These are phyloP conservation scores for Plodia interpunctella DNA, from an alignment of 1,140 invertebrate species.

Conservation along the genomic window DNA sequence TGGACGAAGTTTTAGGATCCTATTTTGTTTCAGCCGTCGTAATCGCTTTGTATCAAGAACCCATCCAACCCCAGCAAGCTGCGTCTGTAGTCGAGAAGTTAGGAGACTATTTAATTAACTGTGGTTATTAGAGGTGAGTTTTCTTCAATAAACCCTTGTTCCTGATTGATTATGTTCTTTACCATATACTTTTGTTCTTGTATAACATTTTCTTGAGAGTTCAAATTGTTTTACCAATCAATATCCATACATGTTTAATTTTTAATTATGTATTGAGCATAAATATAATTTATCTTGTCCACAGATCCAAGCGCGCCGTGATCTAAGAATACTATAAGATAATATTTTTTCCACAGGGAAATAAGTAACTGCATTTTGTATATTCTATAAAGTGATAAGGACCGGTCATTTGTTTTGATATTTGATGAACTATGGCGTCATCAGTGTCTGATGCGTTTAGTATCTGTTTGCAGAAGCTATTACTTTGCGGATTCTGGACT, in stretches of 20 bases:
- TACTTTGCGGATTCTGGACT: slow-evolving; percentile 70
- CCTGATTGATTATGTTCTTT: too few species aligned
- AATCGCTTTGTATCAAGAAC: slow-evolving; percentile 94
- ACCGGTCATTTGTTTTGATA: slow-evolving; percentile 75
- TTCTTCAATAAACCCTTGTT: too few species aligned
- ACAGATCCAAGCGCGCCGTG: slow-evolving; percentile 75
- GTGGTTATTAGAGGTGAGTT: slow-evolving; percentile 89
- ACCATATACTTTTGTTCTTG: too few species aligned
- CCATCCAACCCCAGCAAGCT: slow-evolving; percentile 95
- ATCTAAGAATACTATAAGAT: slow-evolving; percentile 78
- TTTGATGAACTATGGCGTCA: slow-evolving; percentile 72
- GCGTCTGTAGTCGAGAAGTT: slow-evolving; percentile 96
- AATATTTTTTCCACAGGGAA: slow-evolving; percentile 78
- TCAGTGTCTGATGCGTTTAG: slow-evolving; percentile 67
- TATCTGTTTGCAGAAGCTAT: slow-evolving; percentile 58
- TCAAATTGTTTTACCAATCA: not conserved
- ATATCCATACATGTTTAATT: slow-evolving; percentile 1
- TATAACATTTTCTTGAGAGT: too few species aligned
- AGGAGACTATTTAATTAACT: slow-evolving; percentile 95
- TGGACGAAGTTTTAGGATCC: not conserved
- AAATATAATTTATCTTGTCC: slow-evolving; percentile 39
- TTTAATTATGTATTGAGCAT: not conserved
- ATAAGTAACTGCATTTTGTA: slow-evolving; percentile 79
- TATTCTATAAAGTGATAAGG: slow-evolving; percentile 78
- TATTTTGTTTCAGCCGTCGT: slow-evolving; percentile 87